A percentile compares a stretch with the other conserved stretches of the same genome.
phyloP scores from a whole-genome alignment of 2,888 invertebrate genomes.

The Tipula helvola region DNA sequence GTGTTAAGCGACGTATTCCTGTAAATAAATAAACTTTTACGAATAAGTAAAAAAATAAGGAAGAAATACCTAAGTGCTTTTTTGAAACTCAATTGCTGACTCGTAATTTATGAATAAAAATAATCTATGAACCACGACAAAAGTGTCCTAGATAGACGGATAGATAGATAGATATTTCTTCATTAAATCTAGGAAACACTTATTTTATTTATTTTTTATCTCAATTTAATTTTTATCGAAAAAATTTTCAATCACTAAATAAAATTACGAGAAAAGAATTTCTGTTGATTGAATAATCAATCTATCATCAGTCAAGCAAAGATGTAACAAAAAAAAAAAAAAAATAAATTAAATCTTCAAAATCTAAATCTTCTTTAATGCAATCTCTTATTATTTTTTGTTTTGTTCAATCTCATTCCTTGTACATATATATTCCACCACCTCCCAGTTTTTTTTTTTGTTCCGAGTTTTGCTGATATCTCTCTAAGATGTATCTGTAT shows the following conservation, averaged over 20 bases:
- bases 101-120: not conserved
- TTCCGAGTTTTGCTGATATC: not conserved
- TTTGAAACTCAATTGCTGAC: not conserved
- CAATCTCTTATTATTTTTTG: not conserved
- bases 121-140: not conserved
- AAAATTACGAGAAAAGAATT: not conserved
- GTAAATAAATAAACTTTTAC: not conserved
- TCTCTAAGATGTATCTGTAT: not conserved
- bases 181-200: not conserved
- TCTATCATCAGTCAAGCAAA: not conserved
- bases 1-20: not conserved
- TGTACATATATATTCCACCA: not conserved
- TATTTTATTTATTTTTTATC: not conserved
- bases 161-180: not conserved
- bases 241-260: not conserved
- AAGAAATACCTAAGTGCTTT: not conserved
- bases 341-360: not conserved
- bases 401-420: not conserved
- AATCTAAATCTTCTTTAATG: constrained; percentile 4
- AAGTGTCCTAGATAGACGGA: not conserved
- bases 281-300: not conserved
- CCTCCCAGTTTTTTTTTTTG: not conserved
- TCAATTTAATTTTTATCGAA: not conserved
- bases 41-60: not conserved
- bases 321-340: not conserved